Evolutionary conservation across 2,797 vertebrate species (phyloP).

Genomic region (Dromococcyx pavoninus): DNA sequence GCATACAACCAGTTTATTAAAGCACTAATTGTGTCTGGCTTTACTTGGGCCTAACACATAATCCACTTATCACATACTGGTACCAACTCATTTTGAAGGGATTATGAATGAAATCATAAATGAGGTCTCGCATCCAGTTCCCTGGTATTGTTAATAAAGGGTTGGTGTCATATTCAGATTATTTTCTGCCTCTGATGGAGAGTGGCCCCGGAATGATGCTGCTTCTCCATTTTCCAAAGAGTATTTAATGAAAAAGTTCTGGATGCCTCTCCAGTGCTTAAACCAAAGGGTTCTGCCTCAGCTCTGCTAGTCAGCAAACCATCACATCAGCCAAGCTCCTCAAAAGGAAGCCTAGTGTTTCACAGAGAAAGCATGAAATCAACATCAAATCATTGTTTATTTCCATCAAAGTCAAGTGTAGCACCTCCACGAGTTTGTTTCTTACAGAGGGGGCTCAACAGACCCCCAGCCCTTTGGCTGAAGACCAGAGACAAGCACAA

Average conservation of each 20-base stretch:
- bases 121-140: slow-evolving; percentile 69
- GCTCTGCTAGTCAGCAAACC: not conserved
- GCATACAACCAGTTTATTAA: slow-evolving; percentile 80
- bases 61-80: slow-evolving; percentile 82
- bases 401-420: not conserved
- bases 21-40: slow-evolving; percentile 81
- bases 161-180: slow-evolving; percentile 1
- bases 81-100: slow-evolving; percentile 80
- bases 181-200: not conserved
- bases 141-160: not conserved
- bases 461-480: not conserved
- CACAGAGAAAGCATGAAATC: not conserved
- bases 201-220: accelerated
- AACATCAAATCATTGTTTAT: not conserved
- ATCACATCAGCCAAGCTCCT: not conserved
- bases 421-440: accelerated
- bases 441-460: accelerated
- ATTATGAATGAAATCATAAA: slow-evolving; percentile 79
- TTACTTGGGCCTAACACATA: slow-evolving; percentile 79
- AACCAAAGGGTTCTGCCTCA: not conserved
- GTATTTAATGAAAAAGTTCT: not conserved
- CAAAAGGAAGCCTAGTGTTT: not conserved
- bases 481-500: accelerated
- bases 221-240: not conserved
- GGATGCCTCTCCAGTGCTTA: accelerated